phyloP scores from a whole-genome alignment of 2,888 invertebrate species.

The Boloria euphrosyne region DNA sequence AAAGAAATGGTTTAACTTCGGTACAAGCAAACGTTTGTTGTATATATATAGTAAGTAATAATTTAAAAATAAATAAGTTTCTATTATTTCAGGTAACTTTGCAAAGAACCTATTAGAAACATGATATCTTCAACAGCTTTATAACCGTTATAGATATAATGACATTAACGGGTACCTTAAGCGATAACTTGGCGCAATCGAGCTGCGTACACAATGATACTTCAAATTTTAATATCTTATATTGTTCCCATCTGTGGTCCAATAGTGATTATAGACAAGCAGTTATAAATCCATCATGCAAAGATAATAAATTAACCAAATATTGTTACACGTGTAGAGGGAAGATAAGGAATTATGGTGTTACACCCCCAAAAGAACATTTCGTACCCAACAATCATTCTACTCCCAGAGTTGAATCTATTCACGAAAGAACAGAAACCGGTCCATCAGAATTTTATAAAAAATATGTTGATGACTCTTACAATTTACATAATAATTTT shows the following conservation, averaged over 20 bases:
- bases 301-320: slow-evolving; percentile 59
- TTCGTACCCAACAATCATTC: slow-evolving; percentile 70
- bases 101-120: slow-evolving; percentile 40
- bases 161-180: slow-evolving; percentile 60
- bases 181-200: slow-evolving; percentile 50
- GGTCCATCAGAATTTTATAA: slow-evolving; percentile 45
- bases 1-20: too few species aligned
- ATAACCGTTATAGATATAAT: slow-evolving; percentile 48
- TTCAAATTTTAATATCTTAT: slow-evolving; percentile 65
- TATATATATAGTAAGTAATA: too few species aligned
- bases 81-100: slow-evolving; percentile 46
- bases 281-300: slow-evolving; percentile 56
- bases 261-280: slow-evolving; percentile 64
- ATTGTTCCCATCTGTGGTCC: slow-evolving; percentile 72
- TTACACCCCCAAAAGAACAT: slow-evolving; percentile 55
- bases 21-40: too few species aligned
- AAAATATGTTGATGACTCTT: slow-evolving; percentile 46
- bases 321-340: slow-evolving; percentile 73
- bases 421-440: slow-evolving; percentile 39
- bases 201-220: slow-evolving; percentile 55
- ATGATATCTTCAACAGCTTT: slow-evolving; percentile 34
- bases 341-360: slow-evolving; percentile 74
- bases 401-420: slow-evolving; percentile 60
- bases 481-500: slow-evolving; percentile 46
- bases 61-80: background rate